Conservation (phyloP, 2,797 vertebrate species). For the Simalia tracyae region DNA sequence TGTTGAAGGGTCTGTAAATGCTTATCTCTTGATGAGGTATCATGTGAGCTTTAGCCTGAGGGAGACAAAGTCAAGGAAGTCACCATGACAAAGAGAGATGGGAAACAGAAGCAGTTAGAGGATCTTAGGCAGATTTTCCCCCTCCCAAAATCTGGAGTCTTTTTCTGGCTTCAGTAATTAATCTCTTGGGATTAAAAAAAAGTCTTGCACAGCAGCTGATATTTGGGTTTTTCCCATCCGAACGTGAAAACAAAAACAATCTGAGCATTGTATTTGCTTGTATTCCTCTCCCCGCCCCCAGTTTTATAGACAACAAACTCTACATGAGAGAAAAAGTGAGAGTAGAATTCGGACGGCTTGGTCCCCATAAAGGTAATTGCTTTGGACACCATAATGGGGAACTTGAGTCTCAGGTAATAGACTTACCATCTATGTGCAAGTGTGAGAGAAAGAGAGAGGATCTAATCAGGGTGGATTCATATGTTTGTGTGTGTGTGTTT, state of each 20-base stretch:
- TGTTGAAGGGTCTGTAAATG: not conserved
- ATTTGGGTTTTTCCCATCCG: not conserved
- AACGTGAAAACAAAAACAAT: not conserved
- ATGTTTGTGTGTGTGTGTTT: no score
- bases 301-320: not conserved
- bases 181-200: not conserved
- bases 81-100: not conserved
- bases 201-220: not conserved
- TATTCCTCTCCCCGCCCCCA: not conserved
- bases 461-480: no score
- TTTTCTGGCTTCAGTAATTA: not conserved
- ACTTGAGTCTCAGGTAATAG: no score
- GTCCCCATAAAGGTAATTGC: not conserved
- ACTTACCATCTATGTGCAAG: no score
- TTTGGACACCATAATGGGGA: not conserved
- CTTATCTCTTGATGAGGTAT: not conserved
- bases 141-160: not conserved
- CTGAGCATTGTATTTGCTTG: not conserved
- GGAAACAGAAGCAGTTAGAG: not conserved
- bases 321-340: not conserved
- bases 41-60: not conserved
- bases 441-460: no score
- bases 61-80: not conserved
- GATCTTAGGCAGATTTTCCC: not conserved
- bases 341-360: not conserved